phyloP scores from a whole-genome alignment of 53 echinoderm and acorn worm species.

The Hippasteria phrygiana region DNA sequence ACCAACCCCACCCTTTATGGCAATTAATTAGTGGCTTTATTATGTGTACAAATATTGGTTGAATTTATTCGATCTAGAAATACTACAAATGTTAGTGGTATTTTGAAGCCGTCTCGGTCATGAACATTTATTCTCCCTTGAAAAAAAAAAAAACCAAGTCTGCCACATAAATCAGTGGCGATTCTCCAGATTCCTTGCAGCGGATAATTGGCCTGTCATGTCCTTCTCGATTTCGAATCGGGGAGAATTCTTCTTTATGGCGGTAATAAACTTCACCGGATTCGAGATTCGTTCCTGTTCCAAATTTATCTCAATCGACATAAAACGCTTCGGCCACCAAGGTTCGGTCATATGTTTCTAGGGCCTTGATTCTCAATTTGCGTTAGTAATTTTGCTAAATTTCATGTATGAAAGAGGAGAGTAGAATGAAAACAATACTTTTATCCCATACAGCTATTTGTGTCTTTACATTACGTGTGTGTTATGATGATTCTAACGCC shows the following conservation, averaged over 20 bases:
- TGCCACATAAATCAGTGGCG: background rate
- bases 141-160: background rate
- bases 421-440: too few relatives aligned
- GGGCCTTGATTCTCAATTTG: too few relatives aligned
- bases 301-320: constrained; percentile 24
- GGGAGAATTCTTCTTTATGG: background rate
- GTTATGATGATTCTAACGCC: too few relatives aligned
- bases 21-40: background rate
- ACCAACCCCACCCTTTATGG: background rate
- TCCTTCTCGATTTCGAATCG: background rate
- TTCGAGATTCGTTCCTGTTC: background rate
- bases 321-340: too few relatives aligned
- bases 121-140: background rate
- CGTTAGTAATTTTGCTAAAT: too few relatives aligned
- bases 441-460: too few relatives aligned
- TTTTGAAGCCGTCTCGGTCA: background rate
- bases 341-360: too few relatives aligned
- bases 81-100: constrained; percentile 10
- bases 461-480: too few relatives aligned
- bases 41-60: background rate
- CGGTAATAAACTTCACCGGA: constrained; percentile 13
- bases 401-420: too few relatives aligned
- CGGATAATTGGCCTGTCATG: constrained; percentile 3
- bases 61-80: background rate
- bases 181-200: background rate